Evolutionary conservation across 53 echinoderm and acorn worm species (phyloP).

Genomic region (Paracentrotus lividus): DNA sequence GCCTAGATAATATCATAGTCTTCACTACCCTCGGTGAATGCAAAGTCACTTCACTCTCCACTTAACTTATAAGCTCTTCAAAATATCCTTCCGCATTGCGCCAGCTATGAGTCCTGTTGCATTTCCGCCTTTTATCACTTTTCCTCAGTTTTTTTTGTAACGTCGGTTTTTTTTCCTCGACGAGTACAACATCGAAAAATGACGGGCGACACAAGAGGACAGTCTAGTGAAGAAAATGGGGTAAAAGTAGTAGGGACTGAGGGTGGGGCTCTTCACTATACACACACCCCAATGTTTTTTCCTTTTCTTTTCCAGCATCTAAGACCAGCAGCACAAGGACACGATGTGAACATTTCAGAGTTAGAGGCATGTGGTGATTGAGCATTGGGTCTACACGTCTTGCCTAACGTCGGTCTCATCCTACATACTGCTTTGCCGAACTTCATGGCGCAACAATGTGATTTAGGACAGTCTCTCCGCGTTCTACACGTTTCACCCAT

Average conservation of each 20-base stretch:
- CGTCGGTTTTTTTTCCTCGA: background rate
- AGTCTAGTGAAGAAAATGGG: constrained; percentile 52
- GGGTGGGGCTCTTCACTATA: constrained; percentile 57
- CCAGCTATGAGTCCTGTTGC: constrained; percentile 61
- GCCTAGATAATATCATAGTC: constrained; percentile 61
- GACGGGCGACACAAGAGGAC: constrained; percentile 47
- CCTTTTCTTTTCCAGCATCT: constrained; percentile 63
- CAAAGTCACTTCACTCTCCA: constrained; percentile 53
- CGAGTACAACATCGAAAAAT: constrained; percentile 43
- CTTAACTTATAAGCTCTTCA: constrained; percentile 51
- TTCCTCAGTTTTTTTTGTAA: constrained; percentile 40
- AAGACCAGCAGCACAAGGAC: constrained; percentile 70
- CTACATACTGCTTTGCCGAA: constrained; percentile 66
- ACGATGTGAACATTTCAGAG: constrained; percentile 70
- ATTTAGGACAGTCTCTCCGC: constrained; percentile 46
- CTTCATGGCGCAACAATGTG: constrained; percentile 73
- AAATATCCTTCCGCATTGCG: constrained; percentile 72
- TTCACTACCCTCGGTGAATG: constrained; percentile 28
- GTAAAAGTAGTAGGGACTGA: background rate
- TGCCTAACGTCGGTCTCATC: constrained; percentile 58
- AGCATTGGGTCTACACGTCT: constrained; percentile 61
- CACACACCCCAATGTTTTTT: constrained; percentile 67
- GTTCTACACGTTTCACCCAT: constrained; percentile 70
- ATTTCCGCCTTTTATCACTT: constrained; percentile 42
- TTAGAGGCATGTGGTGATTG: constrained; percentile 51